Evolutionary conservation across 2,888 invertebrate species (phyloP).

Genomic region (Pseudanteris insignis): DNA sequence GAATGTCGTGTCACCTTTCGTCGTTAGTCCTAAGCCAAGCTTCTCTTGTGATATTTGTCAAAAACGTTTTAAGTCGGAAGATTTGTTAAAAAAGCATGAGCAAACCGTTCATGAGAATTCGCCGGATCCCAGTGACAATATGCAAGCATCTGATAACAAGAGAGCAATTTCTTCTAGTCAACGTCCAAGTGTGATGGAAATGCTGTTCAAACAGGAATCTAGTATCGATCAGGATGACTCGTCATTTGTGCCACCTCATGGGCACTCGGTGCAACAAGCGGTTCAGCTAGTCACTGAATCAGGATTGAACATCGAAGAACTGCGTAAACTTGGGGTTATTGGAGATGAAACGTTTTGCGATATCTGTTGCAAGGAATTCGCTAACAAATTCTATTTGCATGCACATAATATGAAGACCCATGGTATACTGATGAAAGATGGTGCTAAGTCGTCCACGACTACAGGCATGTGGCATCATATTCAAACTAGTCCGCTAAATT

Average conservation of each 20-base stretch:
- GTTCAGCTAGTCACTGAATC: slow-evolving; percentile 75
- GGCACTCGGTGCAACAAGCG: slow-evolving; percentile 55
- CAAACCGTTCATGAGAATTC: slow-evolving; percentile 73
- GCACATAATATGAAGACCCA: slow-evolving; percentile 95
- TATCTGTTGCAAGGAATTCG: slow-evolving; percentile 91
- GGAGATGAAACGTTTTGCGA: slow-evolving; percentile 93
- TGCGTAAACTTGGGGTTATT: slow-evolving; percentile 81
- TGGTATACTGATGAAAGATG: slow-evolving; percentile 76
- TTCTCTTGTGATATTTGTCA: slow-evolving; percentile 77
- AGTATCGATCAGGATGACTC: slow-evolving; percentile 61
- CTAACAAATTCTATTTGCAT: slow-evolving; percentile 90
- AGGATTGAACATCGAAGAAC: slow-evolving; percentile 77
- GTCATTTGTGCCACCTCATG: slow-evolving; percentile 54
- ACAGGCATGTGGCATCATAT: slow-evolving; percentile 67
- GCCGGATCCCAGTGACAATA: slow-evolving; percentile 48
- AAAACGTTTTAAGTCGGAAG: slow-evolving; percentile 78
- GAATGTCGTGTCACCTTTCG: slow-evolving; percentile 14
- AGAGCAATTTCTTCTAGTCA: slow-evolving; percentile 49
- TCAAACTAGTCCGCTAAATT: slow-evolving; percentile 81
- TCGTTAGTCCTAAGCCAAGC: slow-evolving; percentile 49
- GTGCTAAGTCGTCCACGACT: slow-evolving; percentile 69
- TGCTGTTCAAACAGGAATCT: slow-evolving; percentile 61
- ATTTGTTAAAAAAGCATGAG: slow-evolving; percentile 77
- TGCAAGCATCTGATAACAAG: slow-evolving; percentile 51
- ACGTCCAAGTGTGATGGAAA: slow-evolving; percentile 60